A percentile compares a stretch with the other conserved stretches of the same genome.
These are phyloP conservation scores for Bufo bufo DNA, from an alignment of 2,113 vertebrate genomes.

Conservation along the genomic window DNA sequence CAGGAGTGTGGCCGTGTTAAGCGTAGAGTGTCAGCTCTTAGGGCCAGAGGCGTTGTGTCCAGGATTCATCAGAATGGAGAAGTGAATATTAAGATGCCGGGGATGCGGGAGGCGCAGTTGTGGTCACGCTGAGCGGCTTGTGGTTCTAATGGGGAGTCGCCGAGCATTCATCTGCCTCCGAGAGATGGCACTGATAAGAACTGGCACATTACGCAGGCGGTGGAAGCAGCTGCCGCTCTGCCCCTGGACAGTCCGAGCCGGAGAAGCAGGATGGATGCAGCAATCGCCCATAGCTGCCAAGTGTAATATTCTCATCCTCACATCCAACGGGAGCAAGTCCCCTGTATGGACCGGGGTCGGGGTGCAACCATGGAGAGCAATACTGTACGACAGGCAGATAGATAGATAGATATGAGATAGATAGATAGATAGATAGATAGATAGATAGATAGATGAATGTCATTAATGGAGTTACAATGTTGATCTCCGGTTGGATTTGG, in stretches of 20 bases:
- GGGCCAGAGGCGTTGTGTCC: neutral
- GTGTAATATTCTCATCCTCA: neutral
- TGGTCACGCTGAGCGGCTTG: neutral
- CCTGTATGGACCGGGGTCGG: neutral
- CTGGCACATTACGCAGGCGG: neutral
- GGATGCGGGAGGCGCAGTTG: too few relatives aligned
- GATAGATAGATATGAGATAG: constrained; percentile 27
- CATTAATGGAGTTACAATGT: neutral
- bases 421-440: constrained; percentile 31
- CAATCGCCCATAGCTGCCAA: constrained; percentile 25
- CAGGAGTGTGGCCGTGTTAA: neutral
- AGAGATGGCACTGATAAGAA: constrained; percentile 16
- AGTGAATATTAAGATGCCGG: neutral
- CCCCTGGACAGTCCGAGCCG: neutral
- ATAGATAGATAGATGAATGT: constrained; percentile 8
- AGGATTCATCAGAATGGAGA: neutral
- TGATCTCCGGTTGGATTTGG: neutral
- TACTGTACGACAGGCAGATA: neutral
- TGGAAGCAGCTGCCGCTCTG: constrained; percentile 17
- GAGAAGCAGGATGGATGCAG: neutral
- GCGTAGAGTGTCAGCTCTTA: constrained; percentile 20
- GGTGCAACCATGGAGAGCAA: neutral
- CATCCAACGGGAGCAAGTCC: constrained; percentile 14
- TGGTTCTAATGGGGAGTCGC: neutral
- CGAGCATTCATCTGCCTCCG: neutral